These are phyloP conservation scores for Bergia sp. DNA, from an alignment of 92 coral and sea anemone species.

Conservation along the genomic window DNA sequence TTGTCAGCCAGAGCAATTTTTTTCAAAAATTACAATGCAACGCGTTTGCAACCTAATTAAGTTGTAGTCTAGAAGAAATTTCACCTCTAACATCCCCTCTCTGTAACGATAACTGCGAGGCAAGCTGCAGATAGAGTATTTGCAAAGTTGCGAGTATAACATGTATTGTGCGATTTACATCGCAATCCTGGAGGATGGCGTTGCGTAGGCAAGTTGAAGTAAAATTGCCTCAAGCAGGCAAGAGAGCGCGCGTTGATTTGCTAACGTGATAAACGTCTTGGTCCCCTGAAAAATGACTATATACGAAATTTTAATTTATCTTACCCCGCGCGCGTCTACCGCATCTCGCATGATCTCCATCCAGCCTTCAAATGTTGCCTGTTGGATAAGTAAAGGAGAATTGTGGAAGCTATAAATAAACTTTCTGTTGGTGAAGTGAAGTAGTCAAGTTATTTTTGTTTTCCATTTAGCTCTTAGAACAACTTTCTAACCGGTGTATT, in stretches of 20 bases:
- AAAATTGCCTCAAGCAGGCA: neutral
- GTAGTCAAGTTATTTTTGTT: no score
- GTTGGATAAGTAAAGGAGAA: neutral
- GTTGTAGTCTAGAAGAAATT: no score
- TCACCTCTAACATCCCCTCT: no score
- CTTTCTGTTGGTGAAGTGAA: neutral
- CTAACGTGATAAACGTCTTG: neutral
- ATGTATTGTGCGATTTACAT: no score
- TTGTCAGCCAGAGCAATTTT: no score
- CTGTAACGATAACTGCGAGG: no score
- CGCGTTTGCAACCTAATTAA: no score
- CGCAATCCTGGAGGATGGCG: no score
- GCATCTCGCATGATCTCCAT: slow-evolving; percentile 95
- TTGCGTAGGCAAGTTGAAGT: no score
- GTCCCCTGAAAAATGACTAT: neutral
- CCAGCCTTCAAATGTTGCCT: slow-evolving; percentile 99
- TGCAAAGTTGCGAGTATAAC: no score
- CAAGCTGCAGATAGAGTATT: no score
- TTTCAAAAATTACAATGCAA: no score
- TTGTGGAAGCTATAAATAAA: neutral
- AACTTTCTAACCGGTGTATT: neutral
- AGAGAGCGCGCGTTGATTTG: neutral
- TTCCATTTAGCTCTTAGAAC: neutral
- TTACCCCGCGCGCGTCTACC: slow-evolving; percentile 89
- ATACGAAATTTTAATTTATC: neutral